phyloP scores from a whole-genome alignment of 2,888 invertebrate genomes.

The Augochlorella aurata region DNA sequence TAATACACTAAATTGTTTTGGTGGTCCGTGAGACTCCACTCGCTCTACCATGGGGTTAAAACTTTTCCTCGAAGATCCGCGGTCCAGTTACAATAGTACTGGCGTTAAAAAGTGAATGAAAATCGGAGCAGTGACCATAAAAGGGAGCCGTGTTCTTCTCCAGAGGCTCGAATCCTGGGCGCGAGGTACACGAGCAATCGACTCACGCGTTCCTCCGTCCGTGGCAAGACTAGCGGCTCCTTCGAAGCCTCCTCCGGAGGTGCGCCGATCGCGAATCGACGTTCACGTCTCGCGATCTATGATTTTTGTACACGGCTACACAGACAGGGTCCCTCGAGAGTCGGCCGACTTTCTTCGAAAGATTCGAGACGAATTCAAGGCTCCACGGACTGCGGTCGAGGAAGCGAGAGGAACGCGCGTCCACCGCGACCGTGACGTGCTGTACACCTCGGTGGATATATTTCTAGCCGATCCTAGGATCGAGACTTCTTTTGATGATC shows the following conservation, averaged over 20 bases:
- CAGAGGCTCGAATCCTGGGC: not conserved
- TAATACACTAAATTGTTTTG: too few species aligned
- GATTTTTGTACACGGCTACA: not conserved
- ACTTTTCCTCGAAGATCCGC: too few species aligned
- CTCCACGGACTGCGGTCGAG: constrained; percentile 36
- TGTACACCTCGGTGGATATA: constrained; percentile 28
- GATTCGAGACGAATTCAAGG: constrained; percentile 16
- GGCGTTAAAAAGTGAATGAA: not conserved
- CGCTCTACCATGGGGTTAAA: too few species aligned
- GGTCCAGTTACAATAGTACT: too few species aligned
- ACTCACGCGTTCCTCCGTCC: constrained; percentile 51
- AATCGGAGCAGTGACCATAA: not conserved
- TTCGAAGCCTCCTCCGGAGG: constrained; percentile 41
- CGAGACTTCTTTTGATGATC: constrained; percentile 27
- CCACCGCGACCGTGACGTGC: constrained; percentile 36
- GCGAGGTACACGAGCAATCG: constrained; percentile 9
- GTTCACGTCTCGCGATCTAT: constrained; percentile 7
- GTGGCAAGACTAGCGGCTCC: constrained; percentile 63
- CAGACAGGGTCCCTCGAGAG: not conserved
- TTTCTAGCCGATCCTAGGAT: constrained; percentile 46
- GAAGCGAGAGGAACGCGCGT: constrained; percentile 38
- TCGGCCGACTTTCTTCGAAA: not conserved
- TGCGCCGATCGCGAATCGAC: constrained; percentile 27
- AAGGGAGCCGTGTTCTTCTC: not conserved
- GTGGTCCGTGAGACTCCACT: too few species aligned